Evolutionary conservation across 1,140 invertebrate genomes (phyloP), one percentile per base, ranked within the genome.

Genomic region (Elymnias hypermnestra): DNA sequence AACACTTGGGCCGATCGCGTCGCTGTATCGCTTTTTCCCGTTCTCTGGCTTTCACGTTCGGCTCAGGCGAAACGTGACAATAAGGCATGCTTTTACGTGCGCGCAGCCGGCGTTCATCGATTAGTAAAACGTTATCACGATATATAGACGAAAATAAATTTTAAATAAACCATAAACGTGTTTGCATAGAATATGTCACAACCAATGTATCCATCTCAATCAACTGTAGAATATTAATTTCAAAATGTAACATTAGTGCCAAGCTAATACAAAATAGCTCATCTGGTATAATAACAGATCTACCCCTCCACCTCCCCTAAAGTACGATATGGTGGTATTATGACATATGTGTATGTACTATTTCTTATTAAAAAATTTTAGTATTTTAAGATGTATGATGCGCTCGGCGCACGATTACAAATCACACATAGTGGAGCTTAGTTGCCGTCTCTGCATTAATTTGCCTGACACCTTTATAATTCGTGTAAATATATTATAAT

Each of bases 401-500:
- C 76, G 78, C 78, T 74, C 78, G 70, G 78, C 82, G 82, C 66
- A 70, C 62, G 65, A 72, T 79, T 82, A 83, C 63, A 82, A 82
- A 85, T 83, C 82, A 83, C 76, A 81, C 69, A 78, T 82, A 83
- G 82, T 77, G 67, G 72, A 83, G 78, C 76, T 82, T 85, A 85
- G 76, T 76, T 84, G 69, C 83, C 67, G 74, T 78, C 81, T 68
- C 73, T 73, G 73, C 72, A 76, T 77, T 74, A 60, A 63, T 79
- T 81, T 81, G 77, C 82, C n/a, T 75, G 79, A 72, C 69, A 79
- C 72, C 72, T 83, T 72, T 77, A 82, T 76, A 70, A 74, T 82
- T 83, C 71, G 71, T 85, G 82, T 85, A 83, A 85, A 85, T 85
- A 84, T 84, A 84, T 81, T 70, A 84, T 81, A 69, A 77, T 84